These are phyloP conservation scores for Ispidina lecontei DNA, from an alignment of 2,797 vertebrate genomes.

Conservation along the genomic window DNA sequence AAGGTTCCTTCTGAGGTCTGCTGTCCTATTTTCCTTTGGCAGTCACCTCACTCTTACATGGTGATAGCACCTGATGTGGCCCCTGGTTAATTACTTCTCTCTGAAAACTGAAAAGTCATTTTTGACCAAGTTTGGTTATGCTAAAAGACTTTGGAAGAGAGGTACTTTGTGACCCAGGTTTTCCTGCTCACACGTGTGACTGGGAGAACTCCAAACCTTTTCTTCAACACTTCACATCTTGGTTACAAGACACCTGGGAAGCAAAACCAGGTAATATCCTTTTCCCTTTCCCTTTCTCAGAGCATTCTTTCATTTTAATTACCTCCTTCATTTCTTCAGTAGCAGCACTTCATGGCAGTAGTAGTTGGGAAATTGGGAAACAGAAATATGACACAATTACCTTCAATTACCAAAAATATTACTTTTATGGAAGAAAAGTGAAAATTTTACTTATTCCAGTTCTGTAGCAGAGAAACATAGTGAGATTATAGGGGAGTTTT, in stretches of 20 bases:
- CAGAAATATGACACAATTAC: slow-evolving; percentile 45
- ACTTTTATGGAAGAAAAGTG: slow-evolving; percentile 59
- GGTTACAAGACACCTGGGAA: not conserved
- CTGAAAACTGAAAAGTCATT: not conserved
- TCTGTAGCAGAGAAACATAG: slow-evolving; percentile 4
- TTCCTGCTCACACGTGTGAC: not conserved
- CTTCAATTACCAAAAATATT: slow-evolving; percentile 63
- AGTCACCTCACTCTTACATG: not conserved
- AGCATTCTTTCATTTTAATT: not conserved
- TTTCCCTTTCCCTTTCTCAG: not conserved
- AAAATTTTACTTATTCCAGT: slow-evolving; percentile 44
- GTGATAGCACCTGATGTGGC: not conserved
- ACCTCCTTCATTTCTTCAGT: not conserved
- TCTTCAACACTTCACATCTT: not conserved
- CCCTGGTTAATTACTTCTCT: not conserved
- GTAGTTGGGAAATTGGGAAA: not conserved
- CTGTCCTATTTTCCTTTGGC: not conserved
- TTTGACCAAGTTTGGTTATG: not conserved
- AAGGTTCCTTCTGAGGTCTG: not conserved
- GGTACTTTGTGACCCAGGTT: not conserved
- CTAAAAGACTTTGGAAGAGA: not conserved
- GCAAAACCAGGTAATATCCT: not conserved
- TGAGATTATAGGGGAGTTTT: slow-evolving; percentile 3
- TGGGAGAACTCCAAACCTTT: not conserved
- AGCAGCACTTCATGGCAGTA: not conserved